These are phyloP conservation scores for Emesis furor DNA, from an alignment of 2,888 invertebrate species.

Conservation along the genomic window DNA sequence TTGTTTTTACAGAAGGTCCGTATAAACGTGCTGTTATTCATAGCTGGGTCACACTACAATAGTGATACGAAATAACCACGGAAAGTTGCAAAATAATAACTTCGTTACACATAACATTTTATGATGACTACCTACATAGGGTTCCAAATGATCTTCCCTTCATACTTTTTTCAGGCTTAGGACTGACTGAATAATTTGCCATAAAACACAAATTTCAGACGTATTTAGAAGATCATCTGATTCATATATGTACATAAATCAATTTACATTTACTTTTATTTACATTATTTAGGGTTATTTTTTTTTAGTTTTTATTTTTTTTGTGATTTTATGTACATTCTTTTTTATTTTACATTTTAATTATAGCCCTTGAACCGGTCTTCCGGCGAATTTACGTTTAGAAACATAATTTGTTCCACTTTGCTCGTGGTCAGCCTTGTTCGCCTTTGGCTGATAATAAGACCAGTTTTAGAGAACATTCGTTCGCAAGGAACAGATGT, in stretches of 20 bases:
- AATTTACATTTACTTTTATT: conserved; percentile 11
- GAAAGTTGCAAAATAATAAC: too few relatives aligned
- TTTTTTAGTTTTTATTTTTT: background rate
- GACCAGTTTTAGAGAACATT: conserved; percentile 70
- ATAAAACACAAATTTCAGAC: background rate
- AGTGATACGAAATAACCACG: too few relatives aligned
- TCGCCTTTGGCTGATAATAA: conserved; percentile 19
- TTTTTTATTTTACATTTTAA: conserved; percentile 4
- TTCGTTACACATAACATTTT: too few relatives aligned
- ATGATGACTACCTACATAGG: too few relatives aligned
- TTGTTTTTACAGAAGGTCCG: too few relatives aligned
- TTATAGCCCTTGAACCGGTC: conserved; percentile 14
- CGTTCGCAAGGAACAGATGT: conserved; percentile 69
- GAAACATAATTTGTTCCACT: conserved; percentile 28
- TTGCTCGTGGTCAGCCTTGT: conserved; percentile 27
- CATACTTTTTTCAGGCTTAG: conserved; percentile 28
- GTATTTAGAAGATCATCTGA: conserved; percentile 25
- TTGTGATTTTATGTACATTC: background rate
- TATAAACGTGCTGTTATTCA: too few relatives aligned
- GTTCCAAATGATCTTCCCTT: background rate
- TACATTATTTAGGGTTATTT: background rate
- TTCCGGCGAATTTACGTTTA: conserved; percentile 16
- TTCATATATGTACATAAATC: conserved; percentile 13
- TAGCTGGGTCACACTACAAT: too few relatives aligned
- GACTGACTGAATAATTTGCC: conserved; percentile 1